Percentiles rank a stretch among this genome's conserved stretches.
These are phyloP conservation scores for Seriola aureovittata DNA, from an alignment of 2,113 vertebrate genomes.

Conservation along the genomic window DNA sequence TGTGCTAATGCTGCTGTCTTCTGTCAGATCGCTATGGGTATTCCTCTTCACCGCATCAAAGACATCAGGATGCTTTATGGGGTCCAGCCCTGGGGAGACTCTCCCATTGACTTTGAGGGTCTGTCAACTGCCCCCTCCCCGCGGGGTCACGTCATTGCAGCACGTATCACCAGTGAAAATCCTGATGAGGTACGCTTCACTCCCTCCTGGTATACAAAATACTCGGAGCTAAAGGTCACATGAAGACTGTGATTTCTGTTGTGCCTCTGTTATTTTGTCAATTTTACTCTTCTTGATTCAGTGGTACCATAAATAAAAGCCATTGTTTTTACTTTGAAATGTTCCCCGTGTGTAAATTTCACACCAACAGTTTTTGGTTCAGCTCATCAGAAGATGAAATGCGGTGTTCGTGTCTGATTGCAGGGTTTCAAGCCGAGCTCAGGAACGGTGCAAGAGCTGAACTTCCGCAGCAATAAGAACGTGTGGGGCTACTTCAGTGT, in stretches of 20 bases:
- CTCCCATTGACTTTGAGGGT: conserved; percentile 93
- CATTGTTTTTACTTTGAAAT: neutral
- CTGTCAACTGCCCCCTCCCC: conserved; percentile 92
- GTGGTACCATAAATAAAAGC: neutral
- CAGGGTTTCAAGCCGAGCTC: conserved; percentile 99
- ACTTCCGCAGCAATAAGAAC: conserved; percentile 99
- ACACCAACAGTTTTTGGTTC: neutral
- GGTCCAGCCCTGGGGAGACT: conserved; percentile 94
- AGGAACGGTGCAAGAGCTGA: conserved; percentile 97
- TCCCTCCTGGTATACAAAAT: neutral
- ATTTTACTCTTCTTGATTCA: neutral
- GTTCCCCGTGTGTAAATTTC: neutral
- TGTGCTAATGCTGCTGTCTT: neutral
- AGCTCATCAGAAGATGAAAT: neutral
- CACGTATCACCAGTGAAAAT: conserved; percentile 98
- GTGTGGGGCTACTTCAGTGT: conserved; percentile 99
- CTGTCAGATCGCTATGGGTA: conserved; percentile 95
- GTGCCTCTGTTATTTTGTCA: neutral
- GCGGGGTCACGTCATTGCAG: conserved; percentile 96
- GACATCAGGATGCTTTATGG: conserved; percentile 97
- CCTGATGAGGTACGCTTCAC: conserved; percentile 91
- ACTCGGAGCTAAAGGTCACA: neutral
- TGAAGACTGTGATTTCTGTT: neutral
- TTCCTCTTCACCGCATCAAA: conserved; percentile 97
- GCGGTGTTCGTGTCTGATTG: neutral